Percentiles rank a stretch among this genome's conserved stretches.
Conservation (phyloP, 2,797 vertebrate genomes). For the Cirrhinus mrigala region DNA sequence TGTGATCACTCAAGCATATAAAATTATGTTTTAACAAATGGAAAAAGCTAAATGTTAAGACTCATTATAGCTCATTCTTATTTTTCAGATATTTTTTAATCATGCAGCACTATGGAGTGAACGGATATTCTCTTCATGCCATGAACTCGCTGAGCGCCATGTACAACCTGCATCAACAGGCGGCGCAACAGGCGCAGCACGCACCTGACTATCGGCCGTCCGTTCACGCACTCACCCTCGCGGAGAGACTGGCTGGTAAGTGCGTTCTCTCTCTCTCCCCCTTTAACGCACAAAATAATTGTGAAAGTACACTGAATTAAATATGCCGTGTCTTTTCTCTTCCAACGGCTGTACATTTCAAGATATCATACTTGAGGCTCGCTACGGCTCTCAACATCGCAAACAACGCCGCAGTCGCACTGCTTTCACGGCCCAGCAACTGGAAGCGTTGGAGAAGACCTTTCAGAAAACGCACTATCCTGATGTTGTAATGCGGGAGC, state of each 20-base stretch:
- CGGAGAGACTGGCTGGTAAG: constrained; percentile 98
- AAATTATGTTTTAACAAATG: not conserved
- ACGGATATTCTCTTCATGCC: constrained; percentile 94
- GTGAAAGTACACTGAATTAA: constrained; percentile 82
- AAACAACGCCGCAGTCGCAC: constrained; percentile 97
- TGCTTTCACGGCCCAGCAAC: constrained; percentile 95
- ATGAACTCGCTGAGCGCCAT: constrained; percentile 98
- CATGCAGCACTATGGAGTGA: constrained; percentile 99
- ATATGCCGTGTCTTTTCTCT: constrained; percentile 84
- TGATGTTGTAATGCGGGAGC: constrained; percentile 95
- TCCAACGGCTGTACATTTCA: constrained; percentile 99
- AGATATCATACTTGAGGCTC: constrained; percentile 99
- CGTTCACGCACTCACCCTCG: constrained; percentile 93
- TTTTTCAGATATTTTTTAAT: constrained; percentile 62
- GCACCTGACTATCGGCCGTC: constrained; percentile 94
- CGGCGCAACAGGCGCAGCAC: constrained; percentile 96
- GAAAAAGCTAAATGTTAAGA: not conserved
- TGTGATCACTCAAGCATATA: not conserved
- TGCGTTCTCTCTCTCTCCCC: constrained; percentile 65
- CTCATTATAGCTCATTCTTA: not conserved
- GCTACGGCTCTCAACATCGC: constrained; percentile 97
- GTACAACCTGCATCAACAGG: constrained; percentile 99
- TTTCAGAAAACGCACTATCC: constrained; percentile 99
- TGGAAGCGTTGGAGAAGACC: constrained; percentile 95
- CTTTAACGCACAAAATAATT: not conserved